phyloP scores from a whole-genome alignment of 2,888 invertebrate genomes.

The Macrosoma leucophasiata region DNA sequence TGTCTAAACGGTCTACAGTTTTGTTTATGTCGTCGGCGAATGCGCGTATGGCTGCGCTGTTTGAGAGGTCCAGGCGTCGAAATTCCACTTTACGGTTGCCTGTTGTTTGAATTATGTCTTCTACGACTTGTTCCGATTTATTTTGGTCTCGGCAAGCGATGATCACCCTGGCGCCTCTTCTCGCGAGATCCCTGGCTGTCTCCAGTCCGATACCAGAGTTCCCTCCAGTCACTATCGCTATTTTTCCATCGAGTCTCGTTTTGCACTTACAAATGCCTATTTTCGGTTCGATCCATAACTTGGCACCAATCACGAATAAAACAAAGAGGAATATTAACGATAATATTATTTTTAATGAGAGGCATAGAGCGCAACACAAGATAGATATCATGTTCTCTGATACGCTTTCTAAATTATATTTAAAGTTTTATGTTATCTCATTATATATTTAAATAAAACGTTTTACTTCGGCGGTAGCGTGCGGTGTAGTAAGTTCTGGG shows the following conservation, averaged over 20 bases:
- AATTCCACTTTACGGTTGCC: constrained; percentile 82
- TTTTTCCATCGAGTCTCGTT: constrained; percentile 65
- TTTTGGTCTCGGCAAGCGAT: constrained; percentile 86
- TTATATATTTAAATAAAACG: too few relatives aligned
- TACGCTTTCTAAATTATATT: too few relatives aligned
- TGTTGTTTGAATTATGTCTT: constrained; percentile 81
- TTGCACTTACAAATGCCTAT: constrained; percentile 15
- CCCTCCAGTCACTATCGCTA: constrained; percentile 85
- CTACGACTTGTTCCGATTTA: constrained; percentile 80
- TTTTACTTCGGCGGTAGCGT: too few relatives aligned
- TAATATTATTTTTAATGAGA: too few relatives aligned
- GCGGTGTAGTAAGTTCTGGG: too few relatives aligned
- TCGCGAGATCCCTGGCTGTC: constrained; percentile 81
- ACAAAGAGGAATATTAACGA: not conserved
- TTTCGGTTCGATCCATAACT: constrained; percentile 6
- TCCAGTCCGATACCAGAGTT: constrained; percentile 90
- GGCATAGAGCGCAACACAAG: too few relatives aligned
- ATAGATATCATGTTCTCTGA: too few relatives aligned
- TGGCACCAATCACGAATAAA: not conserved
- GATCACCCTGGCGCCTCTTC: constrained; percentile 78
- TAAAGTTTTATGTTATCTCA: too few relatives aligned
- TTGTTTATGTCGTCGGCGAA: constrained; percentile 78
- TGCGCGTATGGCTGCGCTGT: constrained; percentile 66
- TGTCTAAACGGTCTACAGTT: constrained; percentile 68
- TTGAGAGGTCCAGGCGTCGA: constrained; percentile 66